Evolutionary conservation across 2,888 invertebrate species (phyloP).

Genomic region (Oscheius sp.): DNA sequence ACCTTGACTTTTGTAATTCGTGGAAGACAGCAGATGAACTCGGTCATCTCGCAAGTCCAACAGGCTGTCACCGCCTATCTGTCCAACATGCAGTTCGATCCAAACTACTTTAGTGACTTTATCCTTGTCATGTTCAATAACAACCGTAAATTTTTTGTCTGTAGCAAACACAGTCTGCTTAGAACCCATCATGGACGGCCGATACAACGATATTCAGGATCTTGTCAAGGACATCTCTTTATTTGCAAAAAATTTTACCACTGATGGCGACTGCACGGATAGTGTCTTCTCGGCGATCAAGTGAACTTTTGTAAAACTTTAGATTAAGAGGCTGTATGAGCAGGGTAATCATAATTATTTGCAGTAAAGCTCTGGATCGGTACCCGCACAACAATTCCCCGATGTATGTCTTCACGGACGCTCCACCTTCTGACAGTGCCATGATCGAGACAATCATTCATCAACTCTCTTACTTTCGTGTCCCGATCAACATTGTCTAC

Average conservation of each 20-base stretch:
- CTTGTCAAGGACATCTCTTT: conserved; percentile 42
- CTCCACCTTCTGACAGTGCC: conserved; percentile 54
- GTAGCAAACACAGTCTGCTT: not conserved
- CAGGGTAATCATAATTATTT: conserved; percentile 17
- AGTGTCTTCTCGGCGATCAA: conserved; percentile 49
- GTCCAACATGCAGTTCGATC: conserved; percentile 46
- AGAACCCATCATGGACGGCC: conserved; percentile 42
- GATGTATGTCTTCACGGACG: conserved; percentile 65
- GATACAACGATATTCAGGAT: conserved; percentile 40
- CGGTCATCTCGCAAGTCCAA: conserved; percentile 52
- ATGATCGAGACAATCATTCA: conserved; percentile 52
- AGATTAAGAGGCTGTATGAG: not conserved
- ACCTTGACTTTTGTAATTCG: conserved; percentile 60
- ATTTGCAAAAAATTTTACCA: conserved; percentile 40
- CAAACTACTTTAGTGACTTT: conserved; percentile 54
- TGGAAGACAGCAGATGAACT: conserved; percentile 43
- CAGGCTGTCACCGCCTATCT: conserved; percentile 37
- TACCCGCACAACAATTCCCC: conserved; percentile 55
- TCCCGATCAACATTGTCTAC: conserved; percentile 60
- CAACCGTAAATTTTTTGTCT: conserved; percentile 46
- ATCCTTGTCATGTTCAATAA: conserved; percentile 63
- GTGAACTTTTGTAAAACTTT: conserved; percentile 25
- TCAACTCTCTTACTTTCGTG: conserved; percentile 55
- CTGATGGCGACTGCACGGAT: conserved; percentile 53
- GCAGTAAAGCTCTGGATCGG: conserved; percentile 46